Conservation (phyloP, 2,797 vertebrate genomes). For the Hyperoplus lanceolatus region DNA sequence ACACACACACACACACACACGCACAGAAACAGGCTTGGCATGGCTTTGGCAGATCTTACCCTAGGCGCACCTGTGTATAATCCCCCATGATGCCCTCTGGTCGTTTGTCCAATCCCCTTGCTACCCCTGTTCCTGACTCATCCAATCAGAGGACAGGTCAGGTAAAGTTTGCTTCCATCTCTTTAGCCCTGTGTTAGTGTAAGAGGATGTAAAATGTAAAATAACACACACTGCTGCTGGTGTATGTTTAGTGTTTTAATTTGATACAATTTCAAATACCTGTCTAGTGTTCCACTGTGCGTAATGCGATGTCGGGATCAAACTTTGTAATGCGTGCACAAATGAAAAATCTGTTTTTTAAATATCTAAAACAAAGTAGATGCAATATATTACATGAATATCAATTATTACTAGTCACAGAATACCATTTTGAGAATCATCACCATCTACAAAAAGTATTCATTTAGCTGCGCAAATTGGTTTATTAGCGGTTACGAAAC, state of each 20-base stretch:
- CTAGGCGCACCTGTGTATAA: constrained; percentile 82
- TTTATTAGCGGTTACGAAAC: neutral
- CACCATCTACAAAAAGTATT: neutral
- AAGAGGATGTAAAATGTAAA: constrained; percentile 56
- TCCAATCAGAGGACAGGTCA: constrained; percentile 76
- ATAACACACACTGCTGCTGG: constrained; percentile 13
- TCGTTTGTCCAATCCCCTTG: constrained; percentile 72
- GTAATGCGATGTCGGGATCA: constrained; percentile 15
- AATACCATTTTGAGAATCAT: neutral
- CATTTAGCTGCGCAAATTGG: neutral
- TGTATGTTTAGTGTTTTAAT: constrained; percentile 41
- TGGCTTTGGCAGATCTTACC: constrained; percentile 74
- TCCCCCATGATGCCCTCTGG: constrained; percentile 82
- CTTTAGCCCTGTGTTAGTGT: constrained; percentile 57
- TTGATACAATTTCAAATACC: constrained; percentile 30
- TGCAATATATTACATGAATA: neutral
- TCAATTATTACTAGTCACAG: neutral
- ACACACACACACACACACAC: constrained; percentile 53
- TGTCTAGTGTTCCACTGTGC: neutral
- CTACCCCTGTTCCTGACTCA: constrained; percentile 61
- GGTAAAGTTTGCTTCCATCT: constrained; percentile 70
- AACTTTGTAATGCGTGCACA: constrained; percentile 5
- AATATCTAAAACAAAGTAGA: neutral
- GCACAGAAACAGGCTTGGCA: neutral
- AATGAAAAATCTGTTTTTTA: neutral